Evolutionary conservation across 1,140 invertebrate species (phyloP), one percentile per base, ranked within the genome.

Genomic region (Drosophila rufa): DNA sequence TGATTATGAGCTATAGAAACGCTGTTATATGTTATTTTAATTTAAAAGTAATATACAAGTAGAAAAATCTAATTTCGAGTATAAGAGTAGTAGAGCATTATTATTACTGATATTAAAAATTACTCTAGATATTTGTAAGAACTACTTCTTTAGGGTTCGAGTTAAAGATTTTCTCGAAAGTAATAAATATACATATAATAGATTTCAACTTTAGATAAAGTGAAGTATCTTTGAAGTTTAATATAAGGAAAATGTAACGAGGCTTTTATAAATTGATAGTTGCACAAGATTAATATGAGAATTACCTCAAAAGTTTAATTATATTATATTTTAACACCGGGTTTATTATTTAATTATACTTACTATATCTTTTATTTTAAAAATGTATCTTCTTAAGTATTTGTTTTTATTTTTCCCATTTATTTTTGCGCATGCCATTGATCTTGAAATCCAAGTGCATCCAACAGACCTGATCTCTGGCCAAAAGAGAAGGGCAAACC

Each of bases 381-480:
- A 33, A 2, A 0, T 3, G 11, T 33, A 1, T 0, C 8, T 9
- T 33, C 8, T 9, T 33, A 33, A 33, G 9, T 9, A 33, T 40
- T 36, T 33, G 33, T 9, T 36, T 9, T 36, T 36, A 6, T 36
- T 36, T 38, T 17, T 15, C 8, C 19, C 27, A 56, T 43, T 43
- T 25, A 8, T 1, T 51, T 40, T 9, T 38, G 1, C 5, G 12
- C 4, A 11, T 50, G 69, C 30, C 67, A 60, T 71, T 73, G 69
- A 73, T 73, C 67, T 73, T 73, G 67, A 60, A 33, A 11, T 12
- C 47, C 11, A 69, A 68, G 33, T 43, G 36, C 62, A 45, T 15
- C 22, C 38, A 33, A 25, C 47, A 68, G 66, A 45, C 46, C 46
- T 33, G 47, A 33, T 30, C 25, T 42, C 25, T 30, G 64, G 60